These are phyloP conservation scores for Paramisgurnus dabryanus DNA, from an alignment of 2,113 vertebrate species.

Conservation along the genomic window DNA sequence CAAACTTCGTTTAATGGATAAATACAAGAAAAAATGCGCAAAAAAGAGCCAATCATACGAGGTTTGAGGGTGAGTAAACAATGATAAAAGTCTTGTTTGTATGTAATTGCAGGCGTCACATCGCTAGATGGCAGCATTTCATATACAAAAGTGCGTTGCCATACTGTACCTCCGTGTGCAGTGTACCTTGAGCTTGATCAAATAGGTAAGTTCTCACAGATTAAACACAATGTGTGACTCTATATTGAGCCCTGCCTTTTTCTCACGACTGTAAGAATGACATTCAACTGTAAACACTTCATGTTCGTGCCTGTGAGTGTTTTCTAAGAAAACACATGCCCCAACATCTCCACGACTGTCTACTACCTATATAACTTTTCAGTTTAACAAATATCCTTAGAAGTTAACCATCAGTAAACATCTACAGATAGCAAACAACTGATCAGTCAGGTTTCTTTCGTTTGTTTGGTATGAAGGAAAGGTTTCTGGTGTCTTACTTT, in stretches of 20 bases:
- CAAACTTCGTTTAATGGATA: too few relatives aligned
- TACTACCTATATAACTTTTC: not conserved
- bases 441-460: not conserved
- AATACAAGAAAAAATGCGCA: too few relatives aligned
- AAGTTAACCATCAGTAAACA: not conserved
- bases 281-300: not conserved
- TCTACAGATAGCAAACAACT: not conserved
- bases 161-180: too few relatives aligned
- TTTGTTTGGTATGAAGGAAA: too few relatives aligned
- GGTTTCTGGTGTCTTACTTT: too few relatives aligned
- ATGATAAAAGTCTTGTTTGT: too few relatives aligned
- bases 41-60: too few relatives aligned
- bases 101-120: not conserved
- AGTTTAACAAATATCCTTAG: not conserved
- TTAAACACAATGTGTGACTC: not conserved
- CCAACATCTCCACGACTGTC: not conserved
- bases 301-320: not conserved
- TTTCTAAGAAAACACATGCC: slow-evolving; percentile 3
- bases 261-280: not conserved
- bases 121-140: slow-evolving; percentile 4
- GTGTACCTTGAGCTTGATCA: too few relatives aligned
- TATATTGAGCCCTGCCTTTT: not conserved
- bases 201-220: too few relatives aligned
- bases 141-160: too few relatives aligned
- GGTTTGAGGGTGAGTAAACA: too few relatives aligned